Percentiles rank a stretch among this genome's conserved stretches.
Evolutionary conservation across 2,888 invertebrate species (phyloP).

Genomic region (Lasioglossum leucozonium): DNA sequence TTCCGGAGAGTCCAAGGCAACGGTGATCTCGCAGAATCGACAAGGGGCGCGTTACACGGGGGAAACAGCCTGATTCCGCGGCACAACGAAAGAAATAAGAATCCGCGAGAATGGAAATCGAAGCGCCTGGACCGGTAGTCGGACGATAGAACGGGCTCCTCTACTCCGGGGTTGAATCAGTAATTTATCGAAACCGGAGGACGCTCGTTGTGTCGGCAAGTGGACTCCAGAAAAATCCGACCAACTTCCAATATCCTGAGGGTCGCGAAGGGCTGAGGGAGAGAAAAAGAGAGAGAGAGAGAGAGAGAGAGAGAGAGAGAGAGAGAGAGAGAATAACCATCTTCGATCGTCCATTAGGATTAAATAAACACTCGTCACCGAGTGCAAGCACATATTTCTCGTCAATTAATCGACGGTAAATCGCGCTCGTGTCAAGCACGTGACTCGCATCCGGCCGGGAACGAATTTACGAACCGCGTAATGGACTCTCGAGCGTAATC

Average conservation of each 20-base stretch:
- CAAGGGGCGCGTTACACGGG: neutral
- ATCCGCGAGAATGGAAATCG: constrained; percentile 12
- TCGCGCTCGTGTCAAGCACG: constrained; percentile 14
- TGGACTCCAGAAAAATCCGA: neutral
- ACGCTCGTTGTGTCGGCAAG: constrained; percentile 22
- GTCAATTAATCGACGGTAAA: constrained; percentile 46
- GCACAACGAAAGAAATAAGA: neutral
- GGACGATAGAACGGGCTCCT: no score
- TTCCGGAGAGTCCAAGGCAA: neutral
- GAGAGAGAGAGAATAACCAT: neutral
- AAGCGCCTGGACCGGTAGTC: neutral
- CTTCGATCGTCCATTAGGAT: constrained; percentile 19
- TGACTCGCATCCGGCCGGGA: constrained; percentile 29
- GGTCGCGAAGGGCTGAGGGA: neutral
- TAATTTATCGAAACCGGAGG: constrained; percentile 1
- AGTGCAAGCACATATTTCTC: constrained; percentile 21
- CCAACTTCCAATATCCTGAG: neutral
- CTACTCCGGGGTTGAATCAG: neutral
- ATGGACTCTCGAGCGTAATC: constrained; percentile 26
- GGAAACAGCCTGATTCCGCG: neutral
- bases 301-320: no score
- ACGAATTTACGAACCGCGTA: constrained; percentile 36
- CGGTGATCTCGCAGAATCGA: neutral
- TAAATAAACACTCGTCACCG: constrained; percentile 46
- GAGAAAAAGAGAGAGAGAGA: neutral